Conservation (phyloP, 2,888 invertebrate genomes). For the Pristionchus arcanus region DNA sequence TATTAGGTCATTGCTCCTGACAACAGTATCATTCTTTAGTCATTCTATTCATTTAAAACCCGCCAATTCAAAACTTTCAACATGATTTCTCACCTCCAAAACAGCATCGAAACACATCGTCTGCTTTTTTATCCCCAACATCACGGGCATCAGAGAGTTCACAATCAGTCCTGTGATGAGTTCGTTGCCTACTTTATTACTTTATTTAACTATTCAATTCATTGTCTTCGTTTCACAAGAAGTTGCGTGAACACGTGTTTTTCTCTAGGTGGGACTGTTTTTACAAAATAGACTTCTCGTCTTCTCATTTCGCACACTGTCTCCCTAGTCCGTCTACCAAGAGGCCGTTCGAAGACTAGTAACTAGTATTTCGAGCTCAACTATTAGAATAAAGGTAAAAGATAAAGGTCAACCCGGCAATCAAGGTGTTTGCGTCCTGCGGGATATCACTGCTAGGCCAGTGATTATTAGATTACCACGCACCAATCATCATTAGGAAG, state of each 20-base stretch:
- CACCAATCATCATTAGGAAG: constrained; percentile 70
- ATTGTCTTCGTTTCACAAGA: too few relatives aligned
- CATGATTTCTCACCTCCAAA: constrained; percentile 58
- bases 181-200: too few relatives aligned
- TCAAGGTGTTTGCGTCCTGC: too few relatives aligned
- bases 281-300: not conserved
- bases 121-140: constrained; percentile 65
- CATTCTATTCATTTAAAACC: not conserved
- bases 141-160: constrained; percentile 76
- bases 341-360: not conserved
- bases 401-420: too few relatives aligned
- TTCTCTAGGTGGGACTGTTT: too few relatives aligned
- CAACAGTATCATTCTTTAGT: not conserved
- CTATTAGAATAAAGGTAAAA: too few relatives aligned
- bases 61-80: not conserved
- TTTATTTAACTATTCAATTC: too few relatives aligned
- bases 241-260: too few relatives aligned
- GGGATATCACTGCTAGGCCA: too few relatives aligned
- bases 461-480: not conserved
- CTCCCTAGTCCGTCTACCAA: not conserved
- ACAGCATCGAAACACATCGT: constrained; percentile 69
- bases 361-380: not conserved
- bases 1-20: too few relatives aligned
- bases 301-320: not conserved
- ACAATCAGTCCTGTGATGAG: constrained; percentile 71